Conservation (phyloP, 2,113 vertebrate genomes). For the Etia nguti region DNA sequence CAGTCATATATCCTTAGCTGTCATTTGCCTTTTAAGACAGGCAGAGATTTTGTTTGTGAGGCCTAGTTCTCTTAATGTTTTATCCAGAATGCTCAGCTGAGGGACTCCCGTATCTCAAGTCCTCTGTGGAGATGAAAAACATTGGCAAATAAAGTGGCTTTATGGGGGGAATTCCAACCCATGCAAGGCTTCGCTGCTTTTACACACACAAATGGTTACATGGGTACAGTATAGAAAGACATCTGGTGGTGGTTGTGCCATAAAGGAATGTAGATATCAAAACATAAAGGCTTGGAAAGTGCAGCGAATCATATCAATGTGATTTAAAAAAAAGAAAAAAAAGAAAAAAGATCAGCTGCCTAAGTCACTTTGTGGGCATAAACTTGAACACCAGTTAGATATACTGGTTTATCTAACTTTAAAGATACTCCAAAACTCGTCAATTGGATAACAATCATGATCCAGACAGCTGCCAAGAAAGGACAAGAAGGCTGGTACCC, state of each 20-base stretch:
- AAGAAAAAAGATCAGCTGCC: background rate
- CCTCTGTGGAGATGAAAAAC: conserved; percentile 40
- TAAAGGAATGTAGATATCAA: conserved; percentile 31
- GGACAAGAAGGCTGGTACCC: background rate
- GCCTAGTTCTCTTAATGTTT: conserved; percentile 25
- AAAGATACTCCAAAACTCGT: too few relatives aligned
- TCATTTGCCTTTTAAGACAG: background rate
- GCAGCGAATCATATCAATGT: background rate
- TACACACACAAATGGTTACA: background rate
- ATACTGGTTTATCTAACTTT: too few relatives aligned
- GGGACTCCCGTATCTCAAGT: conserved; percentile 5
- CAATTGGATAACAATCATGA: background rate
- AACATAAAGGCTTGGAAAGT: conserved; percentile 2
- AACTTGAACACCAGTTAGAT: background rate
- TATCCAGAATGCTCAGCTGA: conserved; percentile 24
- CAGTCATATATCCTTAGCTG: conserved; percentile 1
- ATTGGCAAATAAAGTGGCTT: conserved; percentile 28
- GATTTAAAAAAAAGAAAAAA: background rate
- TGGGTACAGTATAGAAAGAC: conserved; percentile 23
- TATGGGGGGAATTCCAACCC: conserved; percentile 32
- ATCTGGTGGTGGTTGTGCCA: conserved; percentile 54
- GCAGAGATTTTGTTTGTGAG: conserved; percentile 21
- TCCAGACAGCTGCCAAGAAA: background rate
- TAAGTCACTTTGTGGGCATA: background rate
- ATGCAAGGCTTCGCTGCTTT: background rate